Evolutionary conservation across 2,113 vertebrate species (phyloP), one percentile per base, ranked within the genome.

Genomic region (Stictonetta naevosa): DNA sequence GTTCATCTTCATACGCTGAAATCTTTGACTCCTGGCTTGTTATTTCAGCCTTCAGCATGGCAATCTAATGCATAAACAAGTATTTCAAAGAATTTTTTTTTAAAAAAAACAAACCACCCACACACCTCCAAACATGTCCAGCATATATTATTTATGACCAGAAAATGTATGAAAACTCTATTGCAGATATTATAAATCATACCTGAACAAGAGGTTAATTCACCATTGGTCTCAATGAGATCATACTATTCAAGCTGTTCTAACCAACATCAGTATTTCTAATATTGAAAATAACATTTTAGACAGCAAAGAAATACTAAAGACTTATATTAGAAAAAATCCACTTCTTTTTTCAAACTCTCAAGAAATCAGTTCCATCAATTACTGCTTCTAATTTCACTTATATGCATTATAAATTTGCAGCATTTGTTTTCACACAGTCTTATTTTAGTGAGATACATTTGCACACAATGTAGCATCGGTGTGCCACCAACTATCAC

Each of bases 21-120:
- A 99, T 99, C 97, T 98, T 98, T 31, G 98, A 98, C 90, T 99
- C 99, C 96, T 99, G 99, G 88, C 98, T 99, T 29, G 98, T 98
- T 77, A 99, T 98, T 97, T 99, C 98, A 16, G 96, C 97, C 96
- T 99, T 99, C 93, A 99, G 97, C 25, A 98, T 98, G 25, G 98
- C 97, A 96, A 99, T 99, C 99, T 99, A 79, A 60, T 94, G 72
- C 64, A 59, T 8, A 31, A 94, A 88, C 16, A 87, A 60, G 5
- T 10, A 93, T 58, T 93, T 76, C 52, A 92, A 86, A 88, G 60
- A n/a, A n/a, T n/a, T n/a, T n/a, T n/a, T n/a, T n/a, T n/a, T n/a
- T n/a, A n/a, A n/a, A n/a, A n/a, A n/a, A n/a, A n/a, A n/a, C n/a
- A n/a, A n/a, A n/a, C n/a, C 1, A 52, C 0, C 2, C 23, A 22